Base-by-base conservation (phyloP, 2,888 invertebrate species). In the Ischnus inquisitorius region DNA sequence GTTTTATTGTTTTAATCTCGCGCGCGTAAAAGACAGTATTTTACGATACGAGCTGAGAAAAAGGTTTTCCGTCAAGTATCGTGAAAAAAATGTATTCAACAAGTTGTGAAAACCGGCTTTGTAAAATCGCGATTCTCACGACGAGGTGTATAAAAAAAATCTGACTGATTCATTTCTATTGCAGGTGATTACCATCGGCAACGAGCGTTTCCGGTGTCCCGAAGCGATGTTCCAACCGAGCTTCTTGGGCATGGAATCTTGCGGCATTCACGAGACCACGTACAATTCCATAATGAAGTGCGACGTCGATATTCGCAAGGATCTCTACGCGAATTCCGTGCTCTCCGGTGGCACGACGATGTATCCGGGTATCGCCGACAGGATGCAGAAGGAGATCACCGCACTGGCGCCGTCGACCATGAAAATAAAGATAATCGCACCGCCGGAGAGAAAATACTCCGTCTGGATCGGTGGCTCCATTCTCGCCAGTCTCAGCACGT, bases 281-380 rank as follows among this genome's bases (percentile, higher is more conserved):
- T 95, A 95, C 94, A 95, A 95, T 91, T 95, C 95, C 80, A 95
- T 95, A 90, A 95, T 95, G 95, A 95, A 95, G 91, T 95, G 95
- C 91, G 95, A 95, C 92, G 94, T 95, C 77, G 95, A 95, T 87
- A 95, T 95, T 90, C 93, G 95, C 82, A 94, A 94, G 89, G 95
- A 95, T 89, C 90, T 95, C 62, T 95, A 95, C 89, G 95, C 95
- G 85, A 94, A 94, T 88, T 94, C 94, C 34, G 95, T 95, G 28
- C 90, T 95, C 69, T 95, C 95, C 39, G 95, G 94, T 19, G 94
- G 95, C 60, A 94, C 94, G 48, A 94, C 94, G n/a, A 95, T 95
- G 94, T 95, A 95, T 92, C 94, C 95, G 41, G 95, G 94, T 82
- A 94, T 94, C 86, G 94, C 94, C 79, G 94, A 94, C 85, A 92